Base-by-base conservation (phyloP, 2,113 vertebrate species). In the Cephalopholis sonnerati region DNA sequence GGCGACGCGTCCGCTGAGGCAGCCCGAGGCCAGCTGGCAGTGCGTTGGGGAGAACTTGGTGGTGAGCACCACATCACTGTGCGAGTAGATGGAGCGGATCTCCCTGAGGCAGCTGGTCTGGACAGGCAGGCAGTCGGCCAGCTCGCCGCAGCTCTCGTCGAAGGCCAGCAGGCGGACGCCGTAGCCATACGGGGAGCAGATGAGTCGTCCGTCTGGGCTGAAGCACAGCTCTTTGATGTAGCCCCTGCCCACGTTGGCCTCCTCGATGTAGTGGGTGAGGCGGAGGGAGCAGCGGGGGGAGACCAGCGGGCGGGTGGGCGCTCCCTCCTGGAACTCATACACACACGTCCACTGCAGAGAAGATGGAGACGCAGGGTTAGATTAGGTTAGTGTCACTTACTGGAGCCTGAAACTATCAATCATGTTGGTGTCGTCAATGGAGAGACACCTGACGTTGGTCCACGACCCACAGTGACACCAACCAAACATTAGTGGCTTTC, bases 161-260 rank as follows among this genome's bases (percentile, higher is more conserved):
- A 99, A 99, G 25, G 97, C 98, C 95, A 99, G 90, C 93, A 99
- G 93, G 48, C 98, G 98, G 77, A 99, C 97, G 44, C 98, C 98
- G 5, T 98, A 99, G 73, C 97, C 98, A 12, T 99, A 97, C 0
- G 98, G 98, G 11, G 98, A 99, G 69, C 98, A 98, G 93, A 99
- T 97, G 95, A 99, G 97, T 6, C 98, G 96, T 7, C 98, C 98
- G 57, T 99, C 98, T 0, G 98, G 98, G 84, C 98, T 99, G 96
- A 99, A 99, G 79, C 98, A 99, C 59, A 99, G 91, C 96, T 99
- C 98, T 91, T 99, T 99, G 91, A 99, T 99, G 94, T 99, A 99
- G 77, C 98, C 98, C 81, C 98, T 94, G 78, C 97, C 97, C 39
- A 99, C 98, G 1, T 98, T 98, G 88, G 98, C 98, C 94, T 99